Base-by-base conservation (phyloP, 2,113 vertebrate genomes). In the Microtus pennsylvanicus region DNA sequence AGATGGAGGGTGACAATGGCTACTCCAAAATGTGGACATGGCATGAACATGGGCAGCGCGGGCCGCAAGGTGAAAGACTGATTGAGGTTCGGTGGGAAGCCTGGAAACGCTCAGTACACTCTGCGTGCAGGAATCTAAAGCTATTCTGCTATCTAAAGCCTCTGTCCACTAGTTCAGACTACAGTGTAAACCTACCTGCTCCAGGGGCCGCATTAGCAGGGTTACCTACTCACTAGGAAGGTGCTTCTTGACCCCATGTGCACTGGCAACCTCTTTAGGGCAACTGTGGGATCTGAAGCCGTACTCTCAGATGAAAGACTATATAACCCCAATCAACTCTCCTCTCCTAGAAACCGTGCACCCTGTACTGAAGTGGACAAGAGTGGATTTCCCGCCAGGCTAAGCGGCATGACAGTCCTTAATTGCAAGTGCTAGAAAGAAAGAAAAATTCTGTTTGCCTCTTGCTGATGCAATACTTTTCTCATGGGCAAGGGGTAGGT, bases 141-240 rank as follows among this genome's bases (percentile, higher is more conserved):
- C 33, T 52, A 4, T 33, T 2, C 3, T 45, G 14, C 30, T 78
- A 10, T 16, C 35, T 3, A 1, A 7, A 14, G 26, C 77, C 7
- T 33, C 35, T n/a, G 33, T 19, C n/a, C 11, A 7, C 1, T 50
- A 50, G 47, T 82, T 61, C 35, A 69, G 42, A 28, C 33, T 4
- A 1, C 19, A 70, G 22, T 12, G 17, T 13, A 33, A 63, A 55
- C 10, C 21, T 26, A 2, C 30, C 0, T 3, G n/a, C 26, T 42
- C 1, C 17, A 19, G 47, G 21, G 30, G 12, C 21, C 12, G 0
- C 11, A 45, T 86, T 35, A 30, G 55, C 0, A 94, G 67, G 50
- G n/a, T 38, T 22, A 17, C 58, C 17, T 6, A 12, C 35, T 92
- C 42, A 89, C 65, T 72, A 30, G 72, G 58, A 80, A 91, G 69